Evolutionary conservation across 2,113 vertebrate species (phyloP).

Genomic region (Alouatta palliata): DNA sequence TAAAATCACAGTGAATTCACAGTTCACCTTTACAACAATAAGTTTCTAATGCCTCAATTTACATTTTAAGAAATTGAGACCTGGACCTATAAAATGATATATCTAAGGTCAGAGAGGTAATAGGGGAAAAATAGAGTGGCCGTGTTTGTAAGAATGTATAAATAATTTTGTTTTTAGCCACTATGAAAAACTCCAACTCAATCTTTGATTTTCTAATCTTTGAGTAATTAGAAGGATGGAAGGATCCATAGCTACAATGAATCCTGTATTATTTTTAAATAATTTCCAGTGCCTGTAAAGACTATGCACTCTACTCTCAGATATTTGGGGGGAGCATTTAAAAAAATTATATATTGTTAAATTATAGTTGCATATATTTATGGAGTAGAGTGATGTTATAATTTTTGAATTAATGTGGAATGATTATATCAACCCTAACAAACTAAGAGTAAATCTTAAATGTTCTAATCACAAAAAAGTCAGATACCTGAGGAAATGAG

Average conservation of each 20-base stretch:
- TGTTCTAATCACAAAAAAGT: background rate
- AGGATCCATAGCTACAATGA: background rate
- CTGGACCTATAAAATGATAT: too few species aligned
- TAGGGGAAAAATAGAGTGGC: background rate
- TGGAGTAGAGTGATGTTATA: background rate
- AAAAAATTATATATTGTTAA: background rate
- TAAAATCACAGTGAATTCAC: background rate
- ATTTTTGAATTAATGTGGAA: background rate
- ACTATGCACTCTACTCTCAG: background rate
- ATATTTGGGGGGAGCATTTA: background rate
- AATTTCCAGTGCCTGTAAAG: background rate
- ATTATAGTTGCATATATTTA: background rate
- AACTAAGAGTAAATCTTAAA: background rate
- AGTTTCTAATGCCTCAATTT: background rate
- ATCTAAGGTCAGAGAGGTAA: background rate
- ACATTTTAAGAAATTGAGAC: background rate
- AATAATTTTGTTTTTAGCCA: conserved; percentile 3
- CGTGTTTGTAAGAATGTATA: background rate
- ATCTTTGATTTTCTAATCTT: conserved; percentile 25
- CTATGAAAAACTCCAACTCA: background rate
- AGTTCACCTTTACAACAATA: background rate
- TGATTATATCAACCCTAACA: background rate
- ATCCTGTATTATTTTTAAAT: background rate
- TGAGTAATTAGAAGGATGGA: background rate
- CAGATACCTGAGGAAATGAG: background rate